Evolutionary conservation across 2,888 invertebrate genomes (phyloP), one percentile per base, ranked within the genome.

Genomic region (Conistra vaccinii): DNA sequence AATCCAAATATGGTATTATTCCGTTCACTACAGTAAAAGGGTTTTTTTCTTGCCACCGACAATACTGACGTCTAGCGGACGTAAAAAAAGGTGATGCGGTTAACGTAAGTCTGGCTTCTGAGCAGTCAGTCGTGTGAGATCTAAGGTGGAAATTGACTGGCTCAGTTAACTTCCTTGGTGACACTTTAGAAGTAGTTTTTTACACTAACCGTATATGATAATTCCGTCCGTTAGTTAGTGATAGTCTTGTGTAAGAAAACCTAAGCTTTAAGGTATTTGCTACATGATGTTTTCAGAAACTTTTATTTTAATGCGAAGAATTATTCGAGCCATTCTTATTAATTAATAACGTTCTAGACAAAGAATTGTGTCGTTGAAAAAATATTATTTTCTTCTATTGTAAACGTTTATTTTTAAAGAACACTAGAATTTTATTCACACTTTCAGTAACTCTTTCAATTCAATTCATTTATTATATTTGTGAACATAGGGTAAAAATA

Each of bases 1-100:
- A 86, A 83, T 79, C 78, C 78, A 4, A 76, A 81, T 76, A 85
- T 29, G 85, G 82, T 53, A 66, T 81, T 84, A 70, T 84, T 72
- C 69, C 3, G 60, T 72, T 35, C 35, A 53, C 23, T 14, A 39
- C 48, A 61, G 60, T 39, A 53, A 81, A 76, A 53, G 23, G 45
- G 23, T 32, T 69, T 70, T 70, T 83, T 66, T 66, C 48, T 66
- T 66, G 17, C 61, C 9, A 51, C 84, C 58, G 80, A 57, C 72
- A 80, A 78, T 71, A 63, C 68, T 32, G 35, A 60, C 51, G 63
- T n/a, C 63, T 51, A 65, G 53, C 26, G 62, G 62, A 58, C 20
- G 61, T 48, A 45, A 79, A 79, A 75, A 81, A 84, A 62, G 20
- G 45, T 58, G 39, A 69, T 58, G 78, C 23, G 66, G 65, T 67